Conservation (phyloP, 2,113 vertebrate genomes). For the Pseudopodoces humilis region DNA sequence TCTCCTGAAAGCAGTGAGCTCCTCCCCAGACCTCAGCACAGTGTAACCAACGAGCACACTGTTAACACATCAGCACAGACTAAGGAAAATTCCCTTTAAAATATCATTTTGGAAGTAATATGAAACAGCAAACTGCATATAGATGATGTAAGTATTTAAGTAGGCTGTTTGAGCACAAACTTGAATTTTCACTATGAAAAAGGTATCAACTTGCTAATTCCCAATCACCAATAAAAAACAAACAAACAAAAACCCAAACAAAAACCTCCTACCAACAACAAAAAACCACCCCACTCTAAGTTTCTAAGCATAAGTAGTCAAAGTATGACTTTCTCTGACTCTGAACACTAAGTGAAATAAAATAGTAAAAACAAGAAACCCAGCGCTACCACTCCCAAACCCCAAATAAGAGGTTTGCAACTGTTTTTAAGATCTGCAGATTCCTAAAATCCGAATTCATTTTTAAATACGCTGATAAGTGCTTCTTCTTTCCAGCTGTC, state of each 20-base stretch:
- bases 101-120: background rate
- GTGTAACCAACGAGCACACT: background rate
- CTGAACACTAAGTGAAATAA: background rate
- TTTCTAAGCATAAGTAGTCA: background rate
- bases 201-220: background rate
- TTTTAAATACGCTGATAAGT: background rate
- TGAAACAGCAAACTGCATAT: background rate
- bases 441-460: background rate
- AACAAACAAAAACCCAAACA: background rate
- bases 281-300: background rate
- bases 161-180: background rate
- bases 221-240: background rate
- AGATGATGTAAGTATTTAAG: background rate
- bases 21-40: fast-evolving
- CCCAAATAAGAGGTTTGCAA: background rate
- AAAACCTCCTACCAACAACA: background rate
- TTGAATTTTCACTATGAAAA: background rate
- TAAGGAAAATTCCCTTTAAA: background rate
- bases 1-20: background rate
- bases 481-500: background rate
- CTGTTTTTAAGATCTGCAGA: background rate
- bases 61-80: background rate
- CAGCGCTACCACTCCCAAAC: background rate
- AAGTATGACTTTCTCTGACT: background rate
- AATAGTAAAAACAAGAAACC: background rate